These are phyloP conservation scores for Halictus rubicundus DNA, from an alignment of 1,140 invertebrate genomes.

Conservation along the genomic window DNA sequence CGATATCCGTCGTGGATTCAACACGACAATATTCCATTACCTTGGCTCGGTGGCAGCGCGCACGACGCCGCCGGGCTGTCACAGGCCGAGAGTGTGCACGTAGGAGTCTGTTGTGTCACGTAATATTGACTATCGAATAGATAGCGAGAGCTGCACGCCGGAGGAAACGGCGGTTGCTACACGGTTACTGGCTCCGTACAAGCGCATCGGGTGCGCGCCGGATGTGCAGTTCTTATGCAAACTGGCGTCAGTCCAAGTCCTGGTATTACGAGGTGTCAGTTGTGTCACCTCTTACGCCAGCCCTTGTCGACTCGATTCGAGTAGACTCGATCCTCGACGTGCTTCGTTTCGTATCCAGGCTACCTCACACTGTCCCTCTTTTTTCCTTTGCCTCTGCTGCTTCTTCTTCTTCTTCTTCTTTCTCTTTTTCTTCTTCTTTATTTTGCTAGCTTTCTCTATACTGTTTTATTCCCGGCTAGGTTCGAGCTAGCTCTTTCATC, in stretches of 20 bases:
- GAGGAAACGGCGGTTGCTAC: conserved; percentile 45
- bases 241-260: conserved; percentile 75
- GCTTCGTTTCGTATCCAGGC: conserved; percentile 54
- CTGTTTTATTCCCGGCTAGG: not conserved
- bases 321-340: conserved; percentile 50
- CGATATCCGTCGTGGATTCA: conserved; percentile 42
- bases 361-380: not conserved
- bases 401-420: not conserved
- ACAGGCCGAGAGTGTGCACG: conserved; percentile 45
- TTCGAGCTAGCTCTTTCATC: conserved; percentile 4
- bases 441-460: not conserved
- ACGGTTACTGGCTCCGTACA: conserved; percentile 50
- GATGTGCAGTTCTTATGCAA: conserved; percentile 78
- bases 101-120: conserved; percentile 62
- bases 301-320: conserved; percentile 63
- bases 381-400: not conserved
- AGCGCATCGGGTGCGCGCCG: conserved; percentile 61
- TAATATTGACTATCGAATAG: conserved; percentile 70
- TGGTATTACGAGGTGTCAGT: conserved; percentile 78
- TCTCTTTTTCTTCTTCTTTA: not conserved
- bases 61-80: conserved; percentile 31
- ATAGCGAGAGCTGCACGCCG: conserved; percentile 51
- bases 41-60: conserved; percentile 32
- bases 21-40: conserved; percentile 61
- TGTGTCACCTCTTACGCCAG: conserved; percentile 65